Evolutionary conservation across 2,113 vertebrate genomes (phyloP).

Genomic region (Todiramphus saurophagus): DNA sequence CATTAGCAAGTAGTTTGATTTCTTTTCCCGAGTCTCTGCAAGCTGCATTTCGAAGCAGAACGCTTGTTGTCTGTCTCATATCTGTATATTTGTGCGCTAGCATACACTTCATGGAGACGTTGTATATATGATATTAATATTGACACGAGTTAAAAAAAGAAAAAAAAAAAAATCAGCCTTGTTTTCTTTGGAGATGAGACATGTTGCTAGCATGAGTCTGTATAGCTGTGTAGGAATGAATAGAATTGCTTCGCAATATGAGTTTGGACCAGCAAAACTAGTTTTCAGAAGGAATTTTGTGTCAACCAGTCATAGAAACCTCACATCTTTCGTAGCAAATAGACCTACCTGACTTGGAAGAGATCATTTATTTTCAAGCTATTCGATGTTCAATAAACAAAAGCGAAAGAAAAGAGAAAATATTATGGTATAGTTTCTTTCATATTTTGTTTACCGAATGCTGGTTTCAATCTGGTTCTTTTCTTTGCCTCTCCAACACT

Average conservation of each 20-base stretch:
- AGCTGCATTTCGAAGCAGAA: conserved; percentile 45
- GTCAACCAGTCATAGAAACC: neutral
- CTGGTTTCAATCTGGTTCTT: neutral
- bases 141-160: neutral
- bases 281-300: neutral
- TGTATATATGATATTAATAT: conserved; percentile 76
- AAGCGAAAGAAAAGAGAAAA: neutral
- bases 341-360: neutral
- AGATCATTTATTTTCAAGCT: conserved; percentile 22
- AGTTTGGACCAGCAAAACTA: neutral
- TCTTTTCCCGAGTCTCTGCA: neutral
- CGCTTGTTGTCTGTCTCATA: conserved; percentile 13
- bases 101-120: conserved; percentile 50
- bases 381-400: neutral
- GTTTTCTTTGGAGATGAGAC: conserved; percentile 57
- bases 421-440: neutral
- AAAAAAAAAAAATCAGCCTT: neutral
- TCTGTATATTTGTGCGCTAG: conserved; percentile 64
- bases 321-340: neutral
- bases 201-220: conserved; percentile 36
- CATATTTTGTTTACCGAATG: neutral
- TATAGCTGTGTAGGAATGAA: conserved; percentile 49
- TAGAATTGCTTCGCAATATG: conserved; percentile 19
- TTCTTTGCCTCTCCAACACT: neutral
- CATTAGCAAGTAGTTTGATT: neutral